Evolutionary conservation across 2,797 vertebrate genomes (phyloP).

Genomic region (Hypotaenidia philippensis): DNA sequence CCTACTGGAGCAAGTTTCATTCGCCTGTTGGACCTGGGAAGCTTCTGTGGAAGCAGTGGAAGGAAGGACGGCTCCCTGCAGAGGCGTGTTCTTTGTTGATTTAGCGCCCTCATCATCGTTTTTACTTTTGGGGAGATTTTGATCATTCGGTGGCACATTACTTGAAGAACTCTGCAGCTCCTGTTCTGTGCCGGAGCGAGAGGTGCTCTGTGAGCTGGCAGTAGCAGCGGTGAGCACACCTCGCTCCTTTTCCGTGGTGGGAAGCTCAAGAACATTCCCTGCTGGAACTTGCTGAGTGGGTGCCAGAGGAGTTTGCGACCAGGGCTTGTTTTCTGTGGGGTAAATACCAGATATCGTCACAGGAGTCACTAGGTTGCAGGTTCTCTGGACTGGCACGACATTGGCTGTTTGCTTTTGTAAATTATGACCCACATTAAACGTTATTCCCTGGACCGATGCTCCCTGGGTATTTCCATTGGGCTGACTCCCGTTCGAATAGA

Average conservation of each 20-base stretch:
- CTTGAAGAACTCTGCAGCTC: slow-evolving; percentile 32
- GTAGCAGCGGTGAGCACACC: not conserved
- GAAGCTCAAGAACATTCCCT: slow-evolving; percentile 81
- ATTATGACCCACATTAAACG: slow-evolving; percentile 81
- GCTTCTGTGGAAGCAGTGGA: slow-evolving; percentile 30
- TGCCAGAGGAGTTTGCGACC: slow-evolving; percentile 76
- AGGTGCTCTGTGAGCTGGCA: slow-evolving; percentile 33
- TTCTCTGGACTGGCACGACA: slow-evolving; percentile 87
- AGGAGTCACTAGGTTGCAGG: slow-evolving; percentile 85
- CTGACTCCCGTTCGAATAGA: slow-evolving; percentile 91
- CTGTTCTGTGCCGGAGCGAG: slow-evolving; percentile 26
- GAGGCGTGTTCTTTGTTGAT: slow-evolving; percentile 42
- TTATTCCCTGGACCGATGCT: slow-evolving; percentile 82
- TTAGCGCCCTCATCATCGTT: slow-evolving; percentile 59
- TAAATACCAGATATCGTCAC: slow-evolving; percentile 84
- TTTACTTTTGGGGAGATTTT: slow-evolving; percentile 67
- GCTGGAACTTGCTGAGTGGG: slow-evolving; percentile 83
- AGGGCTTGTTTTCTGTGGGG: slow-evolving; percentile 81
- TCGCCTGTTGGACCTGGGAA: slow-evolving; percentile 37
- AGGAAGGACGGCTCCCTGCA: slow-evolving; percentile 24
- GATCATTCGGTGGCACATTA: slow-evolving; percentile 49
- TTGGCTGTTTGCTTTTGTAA: slow-evolving; percentile 89
- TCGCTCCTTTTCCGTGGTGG: slow-evolving; percentile 68
- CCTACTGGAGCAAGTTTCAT: slow-evolving; percentile 36
- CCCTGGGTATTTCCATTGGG: slow-evolving; percentile 86